These are phyloP conservation scores for Phasianus colchicus DNA, from an alignment of 2,113 vertebrate genomes.

Conservation along the genomic window DNA sequence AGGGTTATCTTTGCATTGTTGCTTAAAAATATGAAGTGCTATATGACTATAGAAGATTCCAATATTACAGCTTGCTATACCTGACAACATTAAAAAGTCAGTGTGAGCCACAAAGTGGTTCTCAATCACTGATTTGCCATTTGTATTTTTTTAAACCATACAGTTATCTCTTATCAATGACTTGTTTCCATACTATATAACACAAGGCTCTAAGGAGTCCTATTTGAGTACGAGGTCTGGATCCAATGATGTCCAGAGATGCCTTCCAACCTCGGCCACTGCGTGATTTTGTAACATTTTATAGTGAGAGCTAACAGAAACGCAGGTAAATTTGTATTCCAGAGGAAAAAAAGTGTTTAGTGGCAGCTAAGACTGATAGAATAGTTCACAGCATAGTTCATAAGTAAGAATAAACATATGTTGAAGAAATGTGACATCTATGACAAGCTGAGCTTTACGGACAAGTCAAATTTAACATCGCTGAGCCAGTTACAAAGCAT, in stretches of 20 bases:
- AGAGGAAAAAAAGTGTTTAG: neutral
- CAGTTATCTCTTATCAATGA: neutral
- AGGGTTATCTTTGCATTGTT: conserved; percentile 37
- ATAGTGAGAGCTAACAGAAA: neutral
- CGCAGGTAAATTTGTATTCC: neutral
- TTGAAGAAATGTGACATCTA: neutral
- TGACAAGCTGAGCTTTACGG: neutral
- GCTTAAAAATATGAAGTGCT: conserved; percentile 7
- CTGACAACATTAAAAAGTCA: neutral
- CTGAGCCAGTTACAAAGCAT: accelerated
- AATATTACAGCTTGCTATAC: conserved; percentile 7
- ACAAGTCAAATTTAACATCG: neutral
- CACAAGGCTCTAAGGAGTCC: neutral
- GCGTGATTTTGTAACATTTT: neutral
- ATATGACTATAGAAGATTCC: conserved; percentile 24
- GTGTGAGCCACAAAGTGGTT: conserved; percentile 7
- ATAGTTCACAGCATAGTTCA: neutral
- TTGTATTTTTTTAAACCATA: conserved; percentile 1
- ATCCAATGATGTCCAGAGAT: neutral
- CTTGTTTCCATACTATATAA: neutral
- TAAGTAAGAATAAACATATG: neutral
- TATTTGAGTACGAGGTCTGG: neutral
- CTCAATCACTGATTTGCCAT: neutral
- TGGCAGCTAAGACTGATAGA: neutral
- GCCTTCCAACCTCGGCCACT: neutral